Conservation (phyloP, 2,113 vertebrate species). For the Coturnix japonica region DNA sequence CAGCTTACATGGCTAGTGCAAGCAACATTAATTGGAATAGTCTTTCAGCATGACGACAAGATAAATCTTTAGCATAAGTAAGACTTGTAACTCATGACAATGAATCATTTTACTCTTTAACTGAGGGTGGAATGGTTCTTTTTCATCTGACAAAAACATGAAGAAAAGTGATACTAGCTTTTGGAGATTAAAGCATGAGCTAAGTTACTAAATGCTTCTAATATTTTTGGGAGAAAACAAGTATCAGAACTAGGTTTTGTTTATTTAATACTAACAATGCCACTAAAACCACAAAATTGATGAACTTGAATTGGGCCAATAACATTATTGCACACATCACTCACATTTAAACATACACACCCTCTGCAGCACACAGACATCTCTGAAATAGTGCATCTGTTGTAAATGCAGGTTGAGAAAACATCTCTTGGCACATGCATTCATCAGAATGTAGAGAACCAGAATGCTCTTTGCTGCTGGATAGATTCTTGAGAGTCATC, state of each 20-base stretch:
- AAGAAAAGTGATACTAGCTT: background rate
- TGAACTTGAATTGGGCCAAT: background rate
- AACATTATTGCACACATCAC: background rate
- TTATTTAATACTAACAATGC: background rate
- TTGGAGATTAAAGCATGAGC: background rate
- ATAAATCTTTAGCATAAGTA: constrained; percentile 31
- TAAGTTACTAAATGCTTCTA: background rate
- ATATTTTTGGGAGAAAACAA: background rate
- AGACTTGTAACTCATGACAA: background rate
- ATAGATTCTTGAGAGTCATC: background rate
- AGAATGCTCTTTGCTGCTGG: background rate
- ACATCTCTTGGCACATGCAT: accelerated
- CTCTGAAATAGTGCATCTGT: background rate
- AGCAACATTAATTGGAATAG: background rate
- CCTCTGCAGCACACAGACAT: background rate
- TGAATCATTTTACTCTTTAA: background rate
- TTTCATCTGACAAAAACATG: background rate
- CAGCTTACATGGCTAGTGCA: background rate
- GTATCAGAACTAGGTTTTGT: background rate
- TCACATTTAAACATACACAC: background rate
- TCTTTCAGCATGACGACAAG: constrained; percentile 10
- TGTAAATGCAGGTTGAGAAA: background rate
- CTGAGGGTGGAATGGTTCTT: background rate
- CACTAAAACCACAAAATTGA: background rate
- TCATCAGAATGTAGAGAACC: background rate